A percentile compares a stretch with the other conserved stretches of the same genome.
Evolutionary conservation across 1,140 invertebrate genomes (phyloP).

Genomic region (Trinorchestia longiramus): DNA sequence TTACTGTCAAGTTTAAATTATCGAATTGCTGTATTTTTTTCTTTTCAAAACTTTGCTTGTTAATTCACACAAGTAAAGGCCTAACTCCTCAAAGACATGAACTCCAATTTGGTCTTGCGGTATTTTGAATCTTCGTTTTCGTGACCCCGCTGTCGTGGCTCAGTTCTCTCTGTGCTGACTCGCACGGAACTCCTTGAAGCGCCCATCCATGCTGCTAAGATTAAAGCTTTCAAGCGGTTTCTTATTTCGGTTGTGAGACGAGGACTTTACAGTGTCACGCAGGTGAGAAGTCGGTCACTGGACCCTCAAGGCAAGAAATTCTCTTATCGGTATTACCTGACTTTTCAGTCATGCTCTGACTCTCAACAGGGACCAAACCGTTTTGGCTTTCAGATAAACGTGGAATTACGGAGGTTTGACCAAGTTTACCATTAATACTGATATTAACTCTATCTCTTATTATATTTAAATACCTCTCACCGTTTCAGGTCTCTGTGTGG

Average conservation of each 20-base stretch:
- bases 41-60: no score
- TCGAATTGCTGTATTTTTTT: background rate
- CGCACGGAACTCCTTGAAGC: background rate
- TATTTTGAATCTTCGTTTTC: background rate
- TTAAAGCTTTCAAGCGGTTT: background rate
- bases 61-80: background rate
- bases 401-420: background rate
- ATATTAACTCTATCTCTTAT: background rate
- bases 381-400: background rate
- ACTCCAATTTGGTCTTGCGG: background rate
- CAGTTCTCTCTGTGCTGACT: background rate
- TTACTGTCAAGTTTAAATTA: background rate
- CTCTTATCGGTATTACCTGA: conserved; percentile 10
- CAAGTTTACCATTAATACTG: background rate
- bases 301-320: background rate
- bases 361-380: background rate
- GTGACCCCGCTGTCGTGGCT: background rate
- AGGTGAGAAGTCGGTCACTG: conserved; percentile 23
- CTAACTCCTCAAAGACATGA: background rate
- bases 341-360: conserved; percentile 11
- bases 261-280: background rate
- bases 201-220: background rate
- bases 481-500: no score
- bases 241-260: conserved; percentile 13
- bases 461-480: no score